Evolutionary conservation across 92 coral and sea anemone species (phyloP), one percentile per base, ranked within the genome.

Genomic region (Umimayanthus chanpuru): DNA sequence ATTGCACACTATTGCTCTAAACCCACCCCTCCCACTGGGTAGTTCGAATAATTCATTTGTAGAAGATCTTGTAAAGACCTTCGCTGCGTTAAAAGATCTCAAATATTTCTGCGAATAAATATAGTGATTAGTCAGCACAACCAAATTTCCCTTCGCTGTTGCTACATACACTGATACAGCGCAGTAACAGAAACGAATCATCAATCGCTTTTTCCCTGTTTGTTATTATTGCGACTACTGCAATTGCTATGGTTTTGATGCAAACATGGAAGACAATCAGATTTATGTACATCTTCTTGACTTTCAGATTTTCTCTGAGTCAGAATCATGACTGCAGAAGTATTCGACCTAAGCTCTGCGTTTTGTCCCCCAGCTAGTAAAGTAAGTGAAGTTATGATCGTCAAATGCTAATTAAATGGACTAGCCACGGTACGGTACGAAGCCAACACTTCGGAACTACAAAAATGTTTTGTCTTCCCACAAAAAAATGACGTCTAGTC

Each of bases 291-390:
- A 41, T 39, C 20, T 14, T 8, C 15, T 82, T 68, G 39, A 6
- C 4, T 83, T 83, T 43, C 87, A 83, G 87, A 83, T 39, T 68
- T 67, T 36, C 15, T 12, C 21, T 55, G 43, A 83, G 32, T 5
- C 14, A 83, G 43, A 83, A 50, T 5, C 14, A 83, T 83, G 87
- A 72, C 78, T 6, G 65, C 87, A 83, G 87, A 83, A 83, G 39
- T 83, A 4, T 76, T 83, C 47, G 87, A 83, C 25, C 58, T 83
- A 8, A 40, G 39, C 1, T 68, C 87, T 16, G 41, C 47, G 1
- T 83, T 68, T 83, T 83, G 78, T 28, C 87, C 87, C 67, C 30
- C 23, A 26, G 56, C 44, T 49, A 73, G 76, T 4, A 71, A 44
- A 50, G 87, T 83, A 83, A 83, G 87, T 70, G 68, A 21, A 20